These are phyloP conservation scores for Rotaria socialis DNA, from an alignment of 2,888 invertebrate genomes.

Conservation along the genomic window DNA sequence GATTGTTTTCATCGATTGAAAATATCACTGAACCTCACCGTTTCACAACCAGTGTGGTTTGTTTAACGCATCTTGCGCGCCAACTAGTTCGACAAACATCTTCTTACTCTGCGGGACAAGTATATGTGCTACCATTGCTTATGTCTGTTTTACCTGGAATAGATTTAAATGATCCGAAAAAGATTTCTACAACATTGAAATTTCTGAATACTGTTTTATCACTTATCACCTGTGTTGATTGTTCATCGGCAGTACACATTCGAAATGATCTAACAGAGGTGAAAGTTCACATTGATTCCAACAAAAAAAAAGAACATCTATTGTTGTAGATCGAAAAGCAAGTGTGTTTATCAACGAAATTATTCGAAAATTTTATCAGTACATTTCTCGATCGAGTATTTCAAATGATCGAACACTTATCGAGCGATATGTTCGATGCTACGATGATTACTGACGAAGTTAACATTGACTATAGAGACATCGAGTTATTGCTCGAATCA, in stretches of 20 bases:
- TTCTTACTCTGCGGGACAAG: constrained; percentile 67
- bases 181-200: constrained; percentile 67
- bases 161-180: constrained; percentile 77
- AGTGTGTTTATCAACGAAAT: constrained; percentile 74
- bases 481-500: not conserved
- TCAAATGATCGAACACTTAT: constrained; percentile 28
- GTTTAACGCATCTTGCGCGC: constrained; percentile 58
- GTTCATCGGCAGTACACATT: constrained; percentile 71
- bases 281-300: not conserved
- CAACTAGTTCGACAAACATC: constrained; percentile 62
- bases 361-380: constrained; percentile 80
- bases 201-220: constrained; percentile 67
- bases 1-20: constrained; percentile 63
- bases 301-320: not conserved
- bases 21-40: constrained; percentile 81
- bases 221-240: constrained; percentile 78
- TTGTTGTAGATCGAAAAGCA: constrained; percentile 65
- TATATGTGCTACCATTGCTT: constrained; percentile 74
- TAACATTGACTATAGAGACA: no score
- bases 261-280: constrained; percentile 70
- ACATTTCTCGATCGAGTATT: constrained; percentile 64
- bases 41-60: constrained; percentile 59
- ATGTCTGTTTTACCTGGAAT: constrained; percentile 78
- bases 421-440: constrained; percentile 1
- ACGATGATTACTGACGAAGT: not conserved